Base-by-base conservation (phyloP, 2,113 vertebrate genomes). In the Macrotus californicus region DNA sequence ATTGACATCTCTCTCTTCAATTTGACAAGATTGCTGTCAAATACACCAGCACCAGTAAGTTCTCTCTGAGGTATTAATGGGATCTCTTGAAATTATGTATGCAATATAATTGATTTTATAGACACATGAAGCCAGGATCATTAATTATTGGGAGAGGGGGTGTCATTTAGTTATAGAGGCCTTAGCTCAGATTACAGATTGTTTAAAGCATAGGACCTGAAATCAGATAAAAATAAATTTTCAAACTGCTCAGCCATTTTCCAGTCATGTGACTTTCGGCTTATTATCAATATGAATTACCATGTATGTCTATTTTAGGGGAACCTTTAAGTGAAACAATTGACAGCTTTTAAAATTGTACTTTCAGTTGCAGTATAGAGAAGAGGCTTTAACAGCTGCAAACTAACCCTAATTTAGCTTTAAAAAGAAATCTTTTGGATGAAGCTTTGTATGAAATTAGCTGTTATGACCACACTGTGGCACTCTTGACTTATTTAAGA, bases 401-500 rank as follows among this genome's bases (percentile, higher is more conserved):
- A 67, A 61, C 18, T 43, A 48, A 83, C 14, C 0, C 22, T 73
- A 39, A 52, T 77, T 79, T 39, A 52, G 26, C 19, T 79, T 67
- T 6, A 15, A 22, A 52, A 56, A 59, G 12, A 13, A 85, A 13
- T 24, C n/a, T 79, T 79, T 12, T 36, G 6, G 59, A 48, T 6
- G 48, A 39, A 59, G 41, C 1, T 54, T 83, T 41, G 8, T n/a
- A 46, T 84, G 95, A 70, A 84, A 81, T 96, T 29, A 92, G 29
- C 43, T 41, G 1, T 21, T 26, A 0, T 22, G 16, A 64, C 94
- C 96, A 97, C 93, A 94, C 29, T 9, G 93, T 36, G 96, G 94
- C 81, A 50, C 81, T 94, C 81, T 34, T 95, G 3, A 29, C 76
- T 92, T 66, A 81, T 16, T 12, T 52, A 88, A 88, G 85, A 72